phyloP scores from a whole-genome alignment of 2,113 vertebrate species.

The Charina bottae region DNA sequence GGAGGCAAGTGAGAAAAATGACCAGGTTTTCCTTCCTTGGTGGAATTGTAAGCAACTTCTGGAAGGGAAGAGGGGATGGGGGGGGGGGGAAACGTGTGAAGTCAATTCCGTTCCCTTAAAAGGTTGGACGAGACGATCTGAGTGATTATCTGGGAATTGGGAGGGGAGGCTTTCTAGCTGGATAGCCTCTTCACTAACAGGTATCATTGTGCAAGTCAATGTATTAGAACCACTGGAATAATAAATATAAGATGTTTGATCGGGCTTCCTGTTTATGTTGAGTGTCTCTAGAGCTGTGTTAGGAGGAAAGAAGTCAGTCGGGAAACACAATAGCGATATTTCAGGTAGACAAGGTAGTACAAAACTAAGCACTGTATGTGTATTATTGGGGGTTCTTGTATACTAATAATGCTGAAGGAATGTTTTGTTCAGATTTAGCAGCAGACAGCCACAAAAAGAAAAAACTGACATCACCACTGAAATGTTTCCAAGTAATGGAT shows the following conservation, averaged over 20 bases:
- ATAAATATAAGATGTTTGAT: constrained; percentile 72
- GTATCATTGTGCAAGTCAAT: constrained; percentile 68
- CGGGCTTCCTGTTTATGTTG: constrained; percentile 4
- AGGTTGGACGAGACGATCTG: background rate
- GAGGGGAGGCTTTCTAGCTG: background rate
- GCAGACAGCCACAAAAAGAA: too few species aligned
- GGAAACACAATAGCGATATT: too few species aligned
- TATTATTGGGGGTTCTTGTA: background rate
- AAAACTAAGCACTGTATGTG: background rate
- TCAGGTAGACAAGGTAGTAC: background rate
- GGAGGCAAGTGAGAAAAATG: background rate
- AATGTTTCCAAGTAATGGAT: background rate
- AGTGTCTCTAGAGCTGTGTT: background rate
- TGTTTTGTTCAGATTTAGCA: background rate
- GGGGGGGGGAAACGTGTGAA: too few species aligned
- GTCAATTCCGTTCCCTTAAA: constrained; percentile 25
- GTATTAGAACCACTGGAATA: constrained; percentile 76
- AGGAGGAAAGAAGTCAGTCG: background rate
- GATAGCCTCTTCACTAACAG: constrained; percentile 42
- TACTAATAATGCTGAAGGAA: background rate
- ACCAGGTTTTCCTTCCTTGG: background rate
- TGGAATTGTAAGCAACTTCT: background rate
- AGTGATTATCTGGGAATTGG: background rate
- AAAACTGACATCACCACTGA: too few species aligned
- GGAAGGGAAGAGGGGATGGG: background rate